phyloP scores from a whole-genome alignment of 1,140 invertebrate genomes.

The Plutomurus gul region DNA sequence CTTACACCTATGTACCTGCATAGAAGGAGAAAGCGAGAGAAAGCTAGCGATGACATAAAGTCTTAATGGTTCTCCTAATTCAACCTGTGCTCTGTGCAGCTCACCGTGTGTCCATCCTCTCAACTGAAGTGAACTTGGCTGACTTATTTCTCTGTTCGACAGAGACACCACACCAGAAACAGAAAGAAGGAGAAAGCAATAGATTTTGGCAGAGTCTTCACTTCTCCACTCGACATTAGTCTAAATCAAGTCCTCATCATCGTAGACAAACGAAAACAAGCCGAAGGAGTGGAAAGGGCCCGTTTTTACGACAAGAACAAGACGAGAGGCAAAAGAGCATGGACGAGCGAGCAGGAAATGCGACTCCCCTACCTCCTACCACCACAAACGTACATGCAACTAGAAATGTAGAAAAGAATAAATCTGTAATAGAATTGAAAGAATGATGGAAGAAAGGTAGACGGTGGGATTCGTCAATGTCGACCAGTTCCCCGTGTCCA shows the following conservation, averaged over 20 bases:
- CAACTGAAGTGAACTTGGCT: too few relatives aligned
- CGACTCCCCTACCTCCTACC: too few relatives aligned
- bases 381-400: background rate
- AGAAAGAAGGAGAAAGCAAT: too few relatives aligned
- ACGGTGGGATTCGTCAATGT: background rate
- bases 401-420: background rate
- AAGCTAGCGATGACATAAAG: too few relatives aligned
- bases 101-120: too few relatives aligned
- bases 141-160: too few relatives aligned
- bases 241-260: background rate
- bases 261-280: background rate
- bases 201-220: background rate
- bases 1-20: background rate
- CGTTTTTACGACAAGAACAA: background rate
- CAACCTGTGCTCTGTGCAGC: background rate
- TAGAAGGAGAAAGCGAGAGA: background rate
- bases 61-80: background rate
- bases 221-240: background rate
- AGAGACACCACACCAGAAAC: too few relatives aligned
- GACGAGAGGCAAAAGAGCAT: background rate
- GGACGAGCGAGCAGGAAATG: background rate
- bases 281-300: background rate
- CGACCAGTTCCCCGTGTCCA: background rate
- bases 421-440: background rate
- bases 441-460: too few relatives aligned